phyloP scores from a whole-genome alignment of 2,797 vertebrate species.

The Smutsia temminckii region DNA sequence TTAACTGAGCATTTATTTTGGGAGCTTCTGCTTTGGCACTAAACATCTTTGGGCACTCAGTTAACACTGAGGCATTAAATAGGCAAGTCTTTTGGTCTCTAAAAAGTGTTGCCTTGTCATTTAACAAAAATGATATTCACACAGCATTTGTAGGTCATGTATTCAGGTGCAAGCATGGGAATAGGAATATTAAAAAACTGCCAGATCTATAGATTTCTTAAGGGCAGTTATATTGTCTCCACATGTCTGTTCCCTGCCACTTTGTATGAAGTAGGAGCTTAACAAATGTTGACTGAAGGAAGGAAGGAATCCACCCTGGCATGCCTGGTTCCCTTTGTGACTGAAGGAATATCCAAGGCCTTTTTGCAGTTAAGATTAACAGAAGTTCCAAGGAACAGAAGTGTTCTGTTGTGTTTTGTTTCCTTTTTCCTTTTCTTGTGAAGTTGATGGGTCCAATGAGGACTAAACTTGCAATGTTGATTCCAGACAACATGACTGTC shows the following conservation, averaged over 20 bases:
- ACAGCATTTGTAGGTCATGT: background rate
- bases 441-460: background rate
- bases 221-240: background rate
- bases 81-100: background rate
- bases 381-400: background rate
- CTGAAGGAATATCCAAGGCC: background rate
- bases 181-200: background rate
- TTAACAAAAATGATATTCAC: background rate
- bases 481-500: background rate
- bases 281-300: background rate
- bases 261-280: background rate
- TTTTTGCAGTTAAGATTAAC: background rate
- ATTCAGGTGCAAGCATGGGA: background rate
- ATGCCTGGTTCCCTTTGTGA: background rate
- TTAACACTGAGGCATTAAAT: background rate
- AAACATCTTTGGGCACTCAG: background rate
- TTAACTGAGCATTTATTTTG: background rate
- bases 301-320: background rate
- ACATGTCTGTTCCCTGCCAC: background rate
- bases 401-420: background rate
- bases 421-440: slow-evolving; percentile 1
- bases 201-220: background rate
- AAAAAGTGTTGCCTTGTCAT: background rate
- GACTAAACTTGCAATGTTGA: background rate
- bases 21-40: background rate